phyloP scores from a whole-genome alignment of 2,797 vertebrate species.

The Lacerta agilis region DNA sequence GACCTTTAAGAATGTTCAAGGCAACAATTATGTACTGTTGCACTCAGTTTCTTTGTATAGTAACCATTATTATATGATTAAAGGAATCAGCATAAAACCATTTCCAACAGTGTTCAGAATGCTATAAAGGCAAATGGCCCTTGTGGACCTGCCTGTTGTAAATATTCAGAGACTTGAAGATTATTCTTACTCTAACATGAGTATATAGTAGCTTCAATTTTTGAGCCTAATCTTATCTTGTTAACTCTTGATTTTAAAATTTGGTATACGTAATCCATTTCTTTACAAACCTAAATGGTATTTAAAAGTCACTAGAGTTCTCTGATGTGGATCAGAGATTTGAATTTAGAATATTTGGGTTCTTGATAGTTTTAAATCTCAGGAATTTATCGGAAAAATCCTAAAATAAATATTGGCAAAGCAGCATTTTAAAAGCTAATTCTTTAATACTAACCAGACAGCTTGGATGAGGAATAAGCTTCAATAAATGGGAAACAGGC shows the following conservation, averaged over 20 bases:
- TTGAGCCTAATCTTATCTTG: not conserved
- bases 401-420: constrained; percentile 85
- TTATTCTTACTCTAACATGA: constrained; percentile 22
- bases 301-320: constrained; percentile 33
- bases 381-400: constrained; percentile 71
- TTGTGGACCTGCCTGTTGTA: constrained; percentile 29
- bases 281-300: constrained; percentile 20
- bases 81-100: not conserved
- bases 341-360: constrained; percentile 53
- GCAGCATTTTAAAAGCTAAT: constrained; percentile 83
- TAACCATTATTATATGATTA: not conserved
- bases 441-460: constrained; percentile 81
- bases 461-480: constrained; percentile 84
- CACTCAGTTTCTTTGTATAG: not conserved
- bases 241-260: constrained; percentile 34
- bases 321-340: constrained; percentile 43
- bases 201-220: not conserved
- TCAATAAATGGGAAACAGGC: constrained; percentile 83
- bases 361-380: constrained; percentile 63
- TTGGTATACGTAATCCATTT: not conserved
- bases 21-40: not conserved
- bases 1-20: not conserved
- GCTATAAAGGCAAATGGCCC: not conserved
- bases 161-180: constrained; percentile 9
- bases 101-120: constrained; percentile 49